phyloP scores from a whole-genome alignment of 2,888 invertebrate species.

The Neria commutata region DNA sequence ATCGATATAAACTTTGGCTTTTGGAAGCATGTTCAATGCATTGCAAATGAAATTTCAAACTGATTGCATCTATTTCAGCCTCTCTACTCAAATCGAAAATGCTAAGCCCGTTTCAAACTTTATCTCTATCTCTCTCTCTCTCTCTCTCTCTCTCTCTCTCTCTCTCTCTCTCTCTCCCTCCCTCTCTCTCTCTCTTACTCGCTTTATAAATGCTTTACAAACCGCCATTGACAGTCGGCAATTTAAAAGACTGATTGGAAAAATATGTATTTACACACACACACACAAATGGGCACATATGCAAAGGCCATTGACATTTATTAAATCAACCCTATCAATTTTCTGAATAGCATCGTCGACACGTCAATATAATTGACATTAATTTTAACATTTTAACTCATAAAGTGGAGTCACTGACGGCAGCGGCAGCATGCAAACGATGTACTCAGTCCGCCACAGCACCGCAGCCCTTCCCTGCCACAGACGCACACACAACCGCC shows the following conservation, averaged over 20 bases:
- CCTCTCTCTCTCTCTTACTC: background rate
- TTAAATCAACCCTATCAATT: constrained; percentile 16
- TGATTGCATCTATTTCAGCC: too few relatives aligned
- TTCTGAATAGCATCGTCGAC: constrained; percentile 11
- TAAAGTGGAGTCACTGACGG: constrained; percentile 5
- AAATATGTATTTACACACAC: background rate
- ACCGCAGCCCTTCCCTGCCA: background rate
- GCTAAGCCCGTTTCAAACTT: too few relatives aligned
- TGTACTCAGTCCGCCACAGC: background rate
- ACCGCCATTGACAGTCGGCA: too few relatives aligned
- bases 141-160: background rate
- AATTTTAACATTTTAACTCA: constrained; percentile 18
- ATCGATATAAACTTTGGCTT: too few relatives aligned
- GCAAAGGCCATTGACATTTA: too few relatives aligned
- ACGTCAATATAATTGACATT: constrained; percentile 28
- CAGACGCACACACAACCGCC: background rate
- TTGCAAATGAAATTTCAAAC: too few relatives aligned
- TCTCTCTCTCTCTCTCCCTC: background rate
- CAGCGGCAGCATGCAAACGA: background rate
- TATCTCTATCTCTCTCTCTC: background rate
- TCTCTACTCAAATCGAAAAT: too few relatives aligned
- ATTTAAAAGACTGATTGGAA: constrained; percentile 2
- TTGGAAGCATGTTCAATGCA: too few relatives aligned
- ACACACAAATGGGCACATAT: too few relatives aligned
- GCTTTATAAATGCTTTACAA: too few relatives aligned